Evolutionary conservation across 2,888 invertebrate genomes (phyloP).

Genomic region (Rhagium mordax): DNA sequence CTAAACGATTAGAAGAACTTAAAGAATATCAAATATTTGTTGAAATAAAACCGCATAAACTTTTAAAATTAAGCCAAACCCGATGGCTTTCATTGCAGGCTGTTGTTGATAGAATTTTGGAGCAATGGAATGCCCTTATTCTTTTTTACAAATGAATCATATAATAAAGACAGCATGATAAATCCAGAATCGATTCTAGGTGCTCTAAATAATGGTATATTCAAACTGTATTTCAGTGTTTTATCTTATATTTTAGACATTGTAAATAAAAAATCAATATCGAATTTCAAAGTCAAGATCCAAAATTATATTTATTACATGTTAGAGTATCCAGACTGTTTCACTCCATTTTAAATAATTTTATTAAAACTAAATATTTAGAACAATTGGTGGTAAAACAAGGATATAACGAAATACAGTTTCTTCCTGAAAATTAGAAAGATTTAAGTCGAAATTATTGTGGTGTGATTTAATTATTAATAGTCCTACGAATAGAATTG

Average conservation of each 20-base stretch:
- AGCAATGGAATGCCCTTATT: slow-evolving; percentile 32
- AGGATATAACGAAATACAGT: neutral
- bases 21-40: slow-evolving; percentile 39
- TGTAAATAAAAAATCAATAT: slow-evolving; percentile 28
- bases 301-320: neutral
- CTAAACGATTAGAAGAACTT: slow-evolving; percentile 34
- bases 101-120: slow-evolving; percentile 33
- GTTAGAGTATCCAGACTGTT: neutral
- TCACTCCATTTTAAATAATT: neutral
- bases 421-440: neutral
- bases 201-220: neutral
- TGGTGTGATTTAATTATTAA: neutral
- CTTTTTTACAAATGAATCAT: slow-evolving; percentile 18
- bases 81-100: slow-evolving; percentile 44
- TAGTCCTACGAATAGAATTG: neutral
- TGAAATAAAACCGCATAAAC: slow-evolving; percentile 32
- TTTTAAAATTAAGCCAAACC: slow-evolving; percentile 37
- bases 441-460: neutral
- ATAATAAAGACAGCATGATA: neutral
- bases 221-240: slow-evolving; percentile 25
- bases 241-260: slow-evolving; percentile 32
- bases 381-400: neutral
- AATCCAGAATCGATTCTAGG: neutral
- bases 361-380: neutral
- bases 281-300: neutral